These are phyloP conservation scores for Sympetrum striolatum DNA, from an alignment of 2,888 invertebrate genomes.

Conservation along the genomic window DNA sequence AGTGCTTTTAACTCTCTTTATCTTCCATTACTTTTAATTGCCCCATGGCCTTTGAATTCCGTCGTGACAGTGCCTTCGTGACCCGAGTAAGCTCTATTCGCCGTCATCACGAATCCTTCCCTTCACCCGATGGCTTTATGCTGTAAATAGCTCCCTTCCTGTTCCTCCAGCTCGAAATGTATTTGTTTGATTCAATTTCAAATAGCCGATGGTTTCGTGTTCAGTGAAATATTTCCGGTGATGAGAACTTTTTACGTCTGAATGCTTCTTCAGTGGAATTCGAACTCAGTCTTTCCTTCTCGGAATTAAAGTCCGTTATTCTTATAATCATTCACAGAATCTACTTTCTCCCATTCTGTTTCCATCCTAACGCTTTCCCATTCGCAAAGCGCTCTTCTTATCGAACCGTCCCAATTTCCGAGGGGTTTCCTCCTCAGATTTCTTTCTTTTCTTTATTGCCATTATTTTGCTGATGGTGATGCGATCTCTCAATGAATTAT, in stretches of 20 bases:
- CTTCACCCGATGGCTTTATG: not conserved
- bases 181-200: not conserved
- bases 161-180: not conserved
- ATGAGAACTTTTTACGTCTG: not conserved
- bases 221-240: not conserved
- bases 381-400: not conserved
- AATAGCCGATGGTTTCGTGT: too few relatives aligned
- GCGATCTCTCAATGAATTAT: too few relatives aligned
- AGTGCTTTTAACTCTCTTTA: too few relatives aligned
- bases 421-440: not conserved
- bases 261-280: not conserved
- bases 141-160: not conserved
- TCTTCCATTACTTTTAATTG: not conserved
- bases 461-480: too few relatives aligned
- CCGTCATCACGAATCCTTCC: not conserved
- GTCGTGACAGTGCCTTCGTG: not conserved
- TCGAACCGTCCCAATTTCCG: not conserved
- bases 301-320: not conserved
- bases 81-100: not conserved
- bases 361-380: not conserved
- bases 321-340: not conserved
- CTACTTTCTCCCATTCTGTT: not conserved
- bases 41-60: not conserved
- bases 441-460: not conserved
- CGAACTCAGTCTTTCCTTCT: not conserved